phyloP scores from a whole-genome alignment of 2,113 vertebrate genomes.

The Thryonomys swinderianus region DNA sequence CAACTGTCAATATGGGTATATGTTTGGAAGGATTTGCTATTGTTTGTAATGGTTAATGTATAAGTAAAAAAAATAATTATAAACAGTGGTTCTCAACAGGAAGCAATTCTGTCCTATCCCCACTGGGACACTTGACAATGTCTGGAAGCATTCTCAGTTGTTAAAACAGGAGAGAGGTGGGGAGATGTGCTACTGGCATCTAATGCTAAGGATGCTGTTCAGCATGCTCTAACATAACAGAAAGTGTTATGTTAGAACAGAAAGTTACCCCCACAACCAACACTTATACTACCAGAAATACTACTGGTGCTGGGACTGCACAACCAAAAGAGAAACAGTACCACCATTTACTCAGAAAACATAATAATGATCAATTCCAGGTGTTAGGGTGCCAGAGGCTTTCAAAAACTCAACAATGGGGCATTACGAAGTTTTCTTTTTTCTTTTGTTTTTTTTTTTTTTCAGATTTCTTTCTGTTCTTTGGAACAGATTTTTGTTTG shows the following conservation, averaged over 20 bases:
- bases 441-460: slow-evolving; percentile 3
- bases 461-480: slow-evolving; percentile 66
- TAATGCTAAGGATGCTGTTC: slow-evolving; percentile 29
- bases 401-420: slow-evolving; percentile 62
- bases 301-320: neutral
- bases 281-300: slow-evolving; percentile 28
- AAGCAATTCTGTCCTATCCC: neutral
- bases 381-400: slow-evolving; percentile 42
- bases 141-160: slow-evolving; percentile 47
- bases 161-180: neutral
- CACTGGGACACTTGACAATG: slow-evolving; percentile 24
- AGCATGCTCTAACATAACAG: neutral
- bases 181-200: slow-evolving; percentile 23
- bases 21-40: too few species aligned
- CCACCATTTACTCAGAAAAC: slow-evolving; percentile 7
- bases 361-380: slow-evolving; percentile 8
- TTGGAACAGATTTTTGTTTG: slow-evolving; percentile 52
- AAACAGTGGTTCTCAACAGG: slow-evolving; percentile 44
- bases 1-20: too few species aligned
- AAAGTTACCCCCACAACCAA: neutral
- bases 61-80: too few species aligned
- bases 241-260: too few species aligned
- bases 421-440: slow-evolving; percentile 43
- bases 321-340: slow-evolving; percentile 30
- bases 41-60: too few species aligned